These are phyloP conservation scores for Trissoscelio sp. DNA, from an alignment of 2,888 invertebrate species.

Conservation along the genomic window DNA sequence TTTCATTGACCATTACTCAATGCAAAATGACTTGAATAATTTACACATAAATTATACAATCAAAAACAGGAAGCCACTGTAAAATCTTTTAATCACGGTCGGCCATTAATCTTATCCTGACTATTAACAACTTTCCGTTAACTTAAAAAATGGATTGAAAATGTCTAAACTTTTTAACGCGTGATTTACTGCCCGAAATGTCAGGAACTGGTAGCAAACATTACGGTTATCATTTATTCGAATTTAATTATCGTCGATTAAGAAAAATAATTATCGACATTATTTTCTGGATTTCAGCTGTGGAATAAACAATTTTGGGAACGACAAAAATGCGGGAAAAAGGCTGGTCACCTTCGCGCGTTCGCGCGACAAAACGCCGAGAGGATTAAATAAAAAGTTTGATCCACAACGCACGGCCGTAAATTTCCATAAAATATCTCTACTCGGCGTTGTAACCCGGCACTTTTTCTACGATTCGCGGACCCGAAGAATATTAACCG, in stretches of 20 bases:
- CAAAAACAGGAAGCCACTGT: conserved; percentile 59
- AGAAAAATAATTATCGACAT: neutral
- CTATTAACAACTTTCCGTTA: conserved; percentile 60
- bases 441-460: conserved; percentile 46
- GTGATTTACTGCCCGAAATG: conserved; percentile 42
- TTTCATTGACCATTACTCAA: conserved; percentile 60
- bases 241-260: neutral
- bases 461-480: conserved; percentile 60
- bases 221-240: neutral
- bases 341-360: conserved; percentile 14
- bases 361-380: conserved; percentile 22
- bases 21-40: conserved; percentile 62
- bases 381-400: conserved; percentile 27
- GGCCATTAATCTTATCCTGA: conserved; percentile 57
- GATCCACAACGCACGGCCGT: conserved; percentile 32
- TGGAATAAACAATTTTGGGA: neutral
- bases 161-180: conserved; percentile 42
- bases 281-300: neutral
- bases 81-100: conserved; percentile 55
- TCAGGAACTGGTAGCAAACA: conserved; percentile 2
- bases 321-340: neutral
- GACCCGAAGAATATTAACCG: conserved; percentile 59
- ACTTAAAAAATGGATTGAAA: conserved; percentile 54
- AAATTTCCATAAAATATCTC: conserved; percentile 62
- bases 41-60: conserved; percentile 63